phyloP scores from a whole-genome alignment of 2,113 vertebrate genomes.

The Thunnus maccoyii region DNA sequence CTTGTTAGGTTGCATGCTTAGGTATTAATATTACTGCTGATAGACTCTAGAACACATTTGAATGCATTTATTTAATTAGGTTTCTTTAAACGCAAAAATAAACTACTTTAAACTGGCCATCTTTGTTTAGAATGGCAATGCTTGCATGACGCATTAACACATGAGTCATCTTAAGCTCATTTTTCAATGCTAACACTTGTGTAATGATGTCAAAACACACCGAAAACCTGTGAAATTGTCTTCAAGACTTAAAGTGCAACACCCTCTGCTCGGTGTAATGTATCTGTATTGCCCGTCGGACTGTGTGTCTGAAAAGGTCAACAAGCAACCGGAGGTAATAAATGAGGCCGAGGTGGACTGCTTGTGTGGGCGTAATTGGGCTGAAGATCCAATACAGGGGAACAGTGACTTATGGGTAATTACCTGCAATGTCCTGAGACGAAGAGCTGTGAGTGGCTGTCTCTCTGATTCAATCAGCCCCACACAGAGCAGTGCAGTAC shows the following conservation, averaged over 20 bases:
- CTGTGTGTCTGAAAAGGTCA: conserved; percentile 83
- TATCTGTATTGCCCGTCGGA: conserved; percentile 61
- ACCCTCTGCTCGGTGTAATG: conserved; percentile 47
- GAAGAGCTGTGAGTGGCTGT: conserved; percentile 80
- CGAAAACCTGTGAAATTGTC: conserved; percentile 25
- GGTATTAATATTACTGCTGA: too few species aligned
- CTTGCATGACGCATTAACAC: neutral
- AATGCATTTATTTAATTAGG: too few species aligned
- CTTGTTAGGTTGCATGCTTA: neutral
- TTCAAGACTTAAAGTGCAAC: conserved; percentile 45
- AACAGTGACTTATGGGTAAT: conserved; percentile 85
- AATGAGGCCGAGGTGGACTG: conserved; percentile 73
- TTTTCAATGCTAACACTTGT: neutral
- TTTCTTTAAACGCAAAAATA: too few species aligned
- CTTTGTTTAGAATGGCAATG: neutral
- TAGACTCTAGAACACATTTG: neutral
- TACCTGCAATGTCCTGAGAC: conserved; percentile 86
- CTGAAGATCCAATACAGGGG: conserved; percentile 81
- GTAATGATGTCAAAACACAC: neutral
- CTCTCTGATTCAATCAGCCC: conserved; percentile 84
- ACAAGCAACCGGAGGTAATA: conserved; percentile 80
- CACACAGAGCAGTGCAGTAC: conserved; percentile 82
- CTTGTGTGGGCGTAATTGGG: conserved; percentile 82
- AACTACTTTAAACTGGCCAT: too few species aligned
- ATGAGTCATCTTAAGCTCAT: neutral